Percentiles rank a stretch among this genome's conserved stretches.
phyloP scores from a whole-genome alignment of 2,797 vertebrate species.

The Astyanax mexicanus region DNA sequence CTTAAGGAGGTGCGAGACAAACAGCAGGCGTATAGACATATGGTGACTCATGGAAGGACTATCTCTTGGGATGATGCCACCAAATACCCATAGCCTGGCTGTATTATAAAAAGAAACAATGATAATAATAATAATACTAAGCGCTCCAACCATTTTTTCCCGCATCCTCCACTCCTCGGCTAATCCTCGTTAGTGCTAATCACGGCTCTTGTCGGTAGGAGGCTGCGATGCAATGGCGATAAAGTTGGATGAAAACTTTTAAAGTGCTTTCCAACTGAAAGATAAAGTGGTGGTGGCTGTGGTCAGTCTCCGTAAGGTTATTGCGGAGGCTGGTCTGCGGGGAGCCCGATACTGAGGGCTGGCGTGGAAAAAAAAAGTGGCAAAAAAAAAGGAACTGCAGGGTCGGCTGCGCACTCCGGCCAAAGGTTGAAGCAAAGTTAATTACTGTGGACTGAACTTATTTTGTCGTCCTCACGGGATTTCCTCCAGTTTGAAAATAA shows the following conservation, averaged over 20 bases:
- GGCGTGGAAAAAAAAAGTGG: conserved; percentile 47
- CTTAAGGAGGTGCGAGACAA: conserved; percentile 3
- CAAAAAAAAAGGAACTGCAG: conserved; percentile 57
- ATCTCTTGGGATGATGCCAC: neutral
- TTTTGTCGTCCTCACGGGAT: conserved; percentile 54
- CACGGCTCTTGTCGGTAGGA: neutral
- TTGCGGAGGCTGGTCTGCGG: conserved; percentile 44
- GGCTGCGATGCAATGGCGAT: neutral
- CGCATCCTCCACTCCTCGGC: neutral
- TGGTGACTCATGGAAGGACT: neutral
- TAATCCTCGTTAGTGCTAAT: neutral
- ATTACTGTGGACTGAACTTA: conserved; percentile 64
- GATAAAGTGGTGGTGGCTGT: conserved; percentile 28
- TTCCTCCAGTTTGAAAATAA: conserved; percentile 51
- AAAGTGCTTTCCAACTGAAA: neutral
- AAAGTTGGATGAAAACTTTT: conserved; percentile 23
- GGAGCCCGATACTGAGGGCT: conserved; percentile 39
- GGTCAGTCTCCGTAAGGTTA: conserved; percentile 41
- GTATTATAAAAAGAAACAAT: neutral
- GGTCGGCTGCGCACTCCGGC: conserved; percentile 56
- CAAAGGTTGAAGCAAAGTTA: conserved; percentile 63
- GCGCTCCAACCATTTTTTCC: neutral
- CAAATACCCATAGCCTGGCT: neutral
- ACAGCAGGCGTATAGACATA: conserved; percentile 5
- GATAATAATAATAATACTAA: no score